Evolutionary conservation across 1,140 invertebrate genomes (phyloP), one percentile per base, ranked within the genome.

Genomic region (Polyergus mexicanus): DNA sequence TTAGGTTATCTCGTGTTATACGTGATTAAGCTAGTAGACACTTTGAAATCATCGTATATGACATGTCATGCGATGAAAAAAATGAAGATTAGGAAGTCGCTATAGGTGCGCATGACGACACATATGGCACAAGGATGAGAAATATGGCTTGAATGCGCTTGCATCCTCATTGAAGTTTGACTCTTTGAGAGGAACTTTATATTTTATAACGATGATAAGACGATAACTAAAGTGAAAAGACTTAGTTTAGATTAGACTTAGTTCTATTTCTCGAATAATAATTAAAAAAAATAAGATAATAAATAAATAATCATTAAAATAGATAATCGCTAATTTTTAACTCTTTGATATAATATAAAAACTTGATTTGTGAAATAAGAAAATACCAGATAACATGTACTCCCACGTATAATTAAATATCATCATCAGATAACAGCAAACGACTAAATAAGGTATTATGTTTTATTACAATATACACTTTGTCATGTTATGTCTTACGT

Each of bases 1-100:
- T 54, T 44, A 54, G 76, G 62, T 86, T 86, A 86, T 75, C 69
- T 62, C 60, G 58, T 69, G 69, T 66, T 60, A 60, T 22, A 38
- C 41, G 54, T 80, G 58, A 80, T 80, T 68, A 47, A 60, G n/a
- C 8, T 19, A 35, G 41, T 28, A n/a, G 13, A 47, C 54, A 83
- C 78, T 72, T 54, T n/a, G n/a, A 16, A 83, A 72, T 68, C 58
- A 44, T 51, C 76, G n/a, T 6, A 25, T 47, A n/a, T 19, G n/a
- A n/a, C 66, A 22, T 41, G 11, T 69, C 63, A 65, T 28, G 51
- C 6, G 28, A 54, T 35, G 25, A 74, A 68, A 54, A 81, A 83
- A 83, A 83, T 13, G 54, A 19, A 60, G 38, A 83, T 83, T 83
- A 62, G 68, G 54, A 83, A 72, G 54, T 74, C 54, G 28, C 54